phyloP scores from a whole-genome alignment of 2,113 vertebrate genomes.

The Proterorhinus semilunaris region DNA sequence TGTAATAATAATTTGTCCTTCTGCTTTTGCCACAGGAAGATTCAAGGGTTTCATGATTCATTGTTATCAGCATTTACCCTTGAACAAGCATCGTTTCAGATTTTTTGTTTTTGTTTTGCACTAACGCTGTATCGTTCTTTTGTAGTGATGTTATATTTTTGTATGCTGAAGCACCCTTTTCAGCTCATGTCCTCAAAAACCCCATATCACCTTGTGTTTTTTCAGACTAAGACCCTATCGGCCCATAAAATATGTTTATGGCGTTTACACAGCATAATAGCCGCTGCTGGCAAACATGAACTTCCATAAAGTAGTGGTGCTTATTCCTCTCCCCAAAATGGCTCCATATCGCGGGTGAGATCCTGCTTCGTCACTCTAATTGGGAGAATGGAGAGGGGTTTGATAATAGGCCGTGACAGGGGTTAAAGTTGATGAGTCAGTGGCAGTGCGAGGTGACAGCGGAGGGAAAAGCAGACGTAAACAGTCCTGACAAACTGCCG shows the following conservation, averaged over 20 bases:
- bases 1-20: too few species aligned
- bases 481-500: constrained; percentile 46
- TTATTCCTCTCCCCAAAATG: constrained; percentile 24
- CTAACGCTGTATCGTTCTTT: too few species aligned
- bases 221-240: constrained; percentile 54
- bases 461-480: constrained; percentile 38
- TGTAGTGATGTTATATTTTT: background rate
- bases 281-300: constrained; percentile 40
- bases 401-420: constrained; percentile 27
- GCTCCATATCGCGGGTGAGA: background rate
- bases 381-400: constrained; percentile 18
- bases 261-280: constrained; percentile 60
- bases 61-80: too few species aligned
- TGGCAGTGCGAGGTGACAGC: constrained; percentile 29
- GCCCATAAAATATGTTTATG: constrained; percentile 60
- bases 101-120: too few species aligned
- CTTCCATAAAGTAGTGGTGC: constrained; percentile 31
- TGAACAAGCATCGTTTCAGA: too few species aligned
- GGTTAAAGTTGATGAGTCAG: constrained; percentile 45
- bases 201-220: constrained; percentile 48
- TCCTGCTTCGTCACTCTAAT: constrained; percentile 38
- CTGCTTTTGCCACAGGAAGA: too few species aligned
- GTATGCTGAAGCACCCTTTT: background rate
- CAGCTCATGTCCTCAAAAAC: background rate
- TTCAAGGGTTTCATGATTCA: too few species aligned